Conservation (phyloP, 2,113 vertebrate species). For the Centrocercus urophasianus region DNA sequence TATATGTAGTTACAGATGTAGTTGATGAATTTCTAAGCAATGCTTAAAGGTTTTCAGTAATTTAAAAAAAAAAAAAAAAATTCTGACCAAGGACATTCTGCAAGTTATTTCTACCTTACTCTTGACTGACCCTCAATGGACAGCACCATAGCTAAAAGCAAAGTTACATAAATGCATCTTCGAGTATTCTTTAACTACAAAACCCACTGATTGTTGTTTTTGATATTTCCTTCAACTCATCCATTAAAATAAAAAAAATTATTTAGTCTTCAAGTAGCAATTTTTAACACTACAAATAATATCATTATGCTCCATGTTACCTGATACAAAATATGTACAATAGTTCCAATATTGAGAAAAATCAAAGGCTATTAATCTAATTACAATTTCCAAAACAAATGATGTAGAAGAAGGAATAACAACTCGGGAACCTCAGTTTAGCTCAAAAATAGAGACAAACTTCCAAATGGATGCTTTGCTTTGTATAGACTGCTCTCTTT, state of each 20-base stretch:
- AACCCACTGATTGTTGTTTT: background rate
- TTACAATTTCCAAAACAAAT: background rate
- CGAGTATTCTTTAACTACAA: background rate
- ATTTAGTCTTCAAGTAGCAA: background rate
- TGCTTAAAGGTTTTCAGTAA: background rate
- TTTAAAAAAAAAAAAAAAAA: background rate
- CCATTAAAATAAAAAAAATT: background rate
- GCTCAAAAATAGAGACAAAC: background rate
- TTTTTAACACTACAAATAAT: background rate
- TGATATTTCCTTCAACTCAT: background rate
- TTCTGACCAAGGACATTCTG: background rate
- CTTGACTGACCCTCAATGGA: background rate
- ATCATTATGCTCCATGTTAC: background rate
- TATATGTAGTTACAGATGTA: background rate
- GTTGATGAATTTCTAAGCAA: background rate
- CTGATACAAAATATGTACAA: background rate
- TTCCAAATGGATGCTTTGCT: conserved; percentile 9
- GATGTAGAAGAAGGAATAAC: background rate
- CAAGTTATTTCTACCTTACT: background rate
- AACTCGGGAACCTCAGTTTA: background rate
- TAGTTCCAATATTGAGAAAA: background rate
- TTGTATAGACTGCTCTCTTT: background rate
- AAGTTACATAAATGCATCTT: background rate
- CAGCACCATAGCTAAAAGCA: background rate
- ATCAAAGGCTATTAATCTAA: background rate